Percentiles rank a stretch among this genome's conserved stretches.
phyloP scores from a whole-genome alignment of 2,113 vertebrate genomes.

The Clarias batrachus region DNA sequence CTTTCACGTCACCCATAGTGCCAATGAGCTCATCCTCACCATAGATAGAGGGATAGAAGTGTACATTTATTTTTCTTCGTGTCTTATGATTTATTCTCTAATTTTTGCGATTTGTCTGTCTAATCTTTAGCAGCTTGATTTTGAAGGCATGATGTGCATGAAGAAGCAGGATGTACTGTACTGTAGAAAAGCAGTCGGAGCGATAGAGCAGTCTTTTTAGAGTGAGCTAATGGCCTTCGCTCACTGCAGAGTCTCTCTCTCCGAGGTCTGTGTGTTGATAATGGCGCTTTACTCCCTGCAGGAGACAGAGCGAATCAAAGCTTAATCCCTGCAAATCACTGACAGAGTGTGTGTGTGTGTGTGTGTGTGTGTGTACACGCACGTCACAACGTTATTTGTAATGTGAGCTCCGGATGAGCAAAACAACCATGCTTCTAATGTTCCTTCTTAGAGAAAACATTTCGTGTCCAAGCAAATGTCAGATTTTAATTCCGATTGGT shows the following conservation, averaged over 20 bases:
- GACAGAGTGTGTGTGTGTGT: background rate
- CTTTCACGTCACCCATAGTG: background rate
- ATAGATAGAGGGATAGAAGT: background rate
- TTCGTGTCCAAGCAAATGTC: background rate
- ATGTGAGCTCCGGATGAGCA: background rate
- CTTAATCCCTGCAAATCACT: background rate
- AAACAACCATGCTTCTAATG: background rate
- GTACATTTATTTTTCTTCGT: no score
- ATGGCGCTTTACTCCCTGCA: background rate
- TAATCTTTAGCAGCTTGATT: background rate
- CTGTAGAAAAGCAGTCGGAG: background rate
- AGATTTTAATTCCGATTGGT: background rate
- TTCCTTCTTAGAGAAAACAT: background rate
- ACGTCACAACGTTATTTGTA: background rate
- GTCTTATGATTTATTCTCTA: background rate
- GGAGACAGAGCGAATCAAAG: background rate
- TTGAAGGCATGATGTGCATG: background rate
- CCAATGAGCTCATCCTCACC: background rate
- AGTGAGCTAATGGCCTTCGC: background rate
- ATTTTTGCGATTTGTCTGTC: background rate
- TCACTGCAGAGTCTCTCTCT: background rate
- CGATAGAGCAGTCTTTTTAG: background rate
- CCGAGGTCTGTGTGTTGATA: no score
- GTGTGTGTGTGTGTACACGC: background rate
- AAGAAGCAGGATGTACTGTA: background rate